Evolutionary conservation across 2,797 vertebrate species (phyloP), one percentile per base, ranked within the genome.

Genomic region (Tragopan temminckii): DNA sequence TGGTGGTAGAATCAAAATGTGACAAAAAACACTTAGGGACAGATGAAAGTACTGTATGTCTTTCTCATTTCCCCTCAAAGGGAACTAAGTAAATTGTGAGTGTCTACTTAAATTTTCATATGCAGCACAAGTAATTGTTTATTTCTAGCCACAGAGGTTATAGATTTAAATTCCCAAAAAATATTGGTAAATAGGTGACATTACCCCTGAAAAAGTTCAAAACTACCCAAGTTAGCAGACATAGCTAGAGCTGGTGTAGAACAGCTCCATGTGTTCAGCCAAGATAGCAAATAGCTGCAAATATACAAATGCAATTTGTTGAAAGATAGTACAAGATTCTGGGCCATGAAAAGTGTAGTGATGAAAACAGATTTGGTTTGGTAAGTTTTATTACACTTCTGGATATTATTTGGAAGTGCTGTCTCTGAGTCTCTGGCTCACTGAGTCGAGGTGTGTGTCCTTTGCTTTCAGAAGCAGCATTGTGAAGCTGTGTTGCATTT

Each of bases 11-110:
- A 55, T 89, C 93, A 80, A 95, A 93, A 92, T 82, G 82, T 97
- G 93, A 96, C 95, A 95, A 97, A 95, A 97, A 96, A 1, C 94
- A 97, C 94, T 94, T 94, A 71, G 55, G 75, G 95, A 94, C 64
- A 91, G 85, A 88, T 63, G 72, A 53, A 95, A 92, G 69, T 55
- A 84, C 40, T n/a, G 42, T 80, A 66, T 38, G 63, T 94, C 83
- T 79, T 94, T 76, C 84, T 82, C 1, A 0, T 71, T 71, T 95
- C 58, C 38, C 68, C 68, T 90, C 64, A 63, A 64, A 94, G 82
- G 63, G 72, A 95, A 80, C 75, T n/a, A 78, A 95, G 82, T 61
- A 80, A 89, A 93, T 79, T 87, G 53, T 82, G 81, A 95, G 69
- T 94, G 92, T 96, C 96, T 93, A 25, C 88, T 94, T 90, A 66